These are phyloP conservation scores for Daphoenositta chrysoptera DNA, from an alignment of 2,113 vertebrate genomes.

Conservation along the genomic window DNA sequence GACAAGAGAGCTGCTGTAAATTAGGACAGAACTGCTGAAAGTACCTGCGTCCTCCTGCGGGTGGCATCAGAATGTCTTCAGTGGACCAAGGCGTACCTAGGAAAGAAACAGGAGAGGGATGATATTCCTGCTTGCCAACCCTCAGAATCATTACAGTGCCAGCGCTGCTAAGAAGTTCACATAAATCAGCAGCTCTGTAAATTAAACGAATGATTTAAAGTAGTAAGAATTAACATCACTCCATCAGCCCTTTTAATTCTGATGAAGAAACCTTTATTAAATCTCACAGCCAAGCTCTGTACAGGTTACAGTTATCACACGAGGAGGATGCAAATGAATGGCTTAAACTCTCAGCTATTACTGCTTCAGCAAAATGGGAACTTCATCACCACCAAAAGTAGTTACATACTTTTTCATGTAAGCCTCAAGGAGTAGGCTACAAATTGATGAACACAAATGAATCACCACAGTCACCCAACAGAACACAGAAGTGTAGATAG, in stretches of 20 bases:
- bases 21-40: neutral
- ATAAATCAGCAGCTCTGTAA: neutral
- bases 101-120: neutral
- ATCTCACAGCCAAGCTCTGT: neutral
- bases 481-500: neutral
- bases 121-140: neutral
- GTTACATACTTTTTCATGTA: neutral
- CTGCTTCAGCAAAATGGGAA: neutral
- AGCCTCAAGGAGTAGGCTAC: neutral
- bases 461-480: neutral
- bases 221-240: neutral
- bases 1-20: neutral
- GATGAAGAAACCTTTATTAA: neutral
- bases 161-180: neutral
- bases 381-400: neutral
- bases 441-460: neutral
- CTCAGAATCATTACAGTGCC: neutral
- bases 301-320: neutral
- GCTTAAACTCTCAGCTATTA: neutral
- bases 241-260: neutral
- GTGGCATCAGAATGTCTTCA: constrained; percentile 69
- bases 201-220: neutral
- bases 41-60: constrained; percentile 51
- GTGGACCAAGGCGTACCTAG: neutral
- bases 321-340: neutral